Base-by-base conservation (phyloP, 2,888 invertebrate species). In the Nemotelus pantherinus region DNA sequence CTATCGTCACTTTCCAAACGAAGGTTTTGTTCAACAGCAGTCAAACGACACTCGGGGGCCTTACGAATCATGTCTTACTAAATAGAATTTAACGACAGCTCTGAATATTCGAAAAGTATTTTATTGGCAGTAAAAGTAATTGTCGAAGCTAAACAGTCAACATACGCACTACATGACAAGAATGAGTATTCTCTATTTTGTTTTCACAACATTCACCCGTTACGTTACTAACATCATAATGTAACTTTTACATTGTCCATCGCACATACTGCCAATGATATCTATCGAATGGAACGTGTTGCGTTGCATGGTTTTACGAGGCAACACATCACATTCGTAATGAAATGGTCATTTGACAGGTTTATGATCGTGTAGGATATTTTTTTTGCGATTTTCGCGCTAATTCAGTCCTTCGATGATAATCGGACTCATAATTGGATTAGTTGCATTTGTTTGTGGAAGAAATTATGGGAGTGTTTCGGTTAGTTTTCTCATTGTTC, bases 61-160 rank as follows among this genome's bases (percentile, higher is more conserved):
- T 25, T 25, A 43, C 4, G 60, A 4, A 39, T 50, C 9, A 5
- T 41, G 39, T 60, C 60, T 7, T 41, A 0, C 4, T 39, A 60
- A 60, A 60, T 60, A 60, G 60, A 60, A 60, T 60, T 60, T 60
- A 43, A 60, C 43, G 60, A 43, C 43, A 41, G 60, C 60, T 39
- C 7, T 3, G 60, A 43, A 60, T 43, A 60, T 60, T n/a, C 43
- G 43, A 60, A 60, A 41, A 43, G 39, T 43, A 60, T 60, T 60
- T 60, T 60, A 60, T 39, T 10, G 60, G 60, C 43, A 25, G 39
- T 60, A 60, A 60, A 60, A 60, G 60, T 60, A 1, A 58, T 57
- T 25, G 25, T 39, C 60, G n/a, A 10, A n/a, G 5, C 57, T 25
- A 57, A 10, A 3, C 57, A 57, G 3, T 25, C 57, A 25, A 25